phyloP scores from a whole-genome alignment of 2,888 invertebrate species.

The Plebejus argus region DNA sequence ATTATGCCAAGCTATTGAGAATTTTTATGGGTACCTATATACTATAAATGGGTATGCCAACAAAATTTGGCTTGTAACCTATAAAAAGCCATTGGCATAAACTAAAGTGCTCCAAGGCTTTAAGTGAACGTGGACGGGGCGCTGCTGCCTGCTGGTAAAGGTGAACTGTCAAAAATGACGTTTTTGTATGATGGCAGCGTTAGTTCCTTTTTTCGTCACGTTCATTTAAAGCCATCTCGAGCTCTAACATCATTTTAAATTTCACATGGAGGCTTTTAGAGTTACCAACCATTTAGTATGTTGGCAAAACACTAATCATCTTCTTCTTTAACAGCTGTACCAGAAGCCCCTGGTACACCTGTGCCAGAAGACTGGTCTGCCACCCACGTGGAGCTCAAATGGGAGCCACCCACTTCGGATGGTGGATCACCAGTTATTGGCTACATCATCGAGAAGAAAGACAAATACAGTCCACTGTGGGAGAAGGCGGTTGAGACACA shows the following conservation, averaged over 20 bases:
- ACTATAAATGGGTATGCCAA: too few species aligned
- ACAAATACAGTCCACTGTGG: slow-evolving; percentile 95
- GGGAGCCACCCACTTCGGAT: slow-evolving; percentile 93
- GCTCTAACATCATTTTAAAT: background rate
- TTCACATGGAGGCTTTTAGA: too few species aligned
- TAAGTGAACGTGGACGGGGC: too few species aligned
- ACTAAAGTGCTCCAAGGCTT: background rate
- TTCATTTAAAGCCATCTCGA: too few species aligned
- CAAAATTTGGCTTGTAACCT: too few species aligned
- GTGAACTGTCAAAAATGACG: too few species aligned
- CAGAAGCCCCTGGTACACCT: slow-evolving; percentile 94
- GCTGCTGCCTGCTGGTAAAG: too few species aligned
- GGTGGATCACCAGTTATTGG: slow-evolving; percentile 97
- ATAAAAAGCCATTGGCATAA: too few species aligned
- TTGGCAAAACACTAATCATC: background rate
- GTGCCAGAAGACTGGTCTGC: slow-evolving; percentile 96
- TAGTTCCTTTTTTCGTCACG: too few species aligned
- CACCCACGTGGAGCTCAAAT: slow-evolving; percentile 93
- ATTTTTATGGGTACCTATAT: too few species aligned
- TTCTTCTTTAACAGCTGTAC: slow-evolving; percentile 82
- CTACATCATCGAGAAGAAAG: slow-evolving; percentile 96
- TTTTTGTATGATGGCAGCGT: too few species aligned
- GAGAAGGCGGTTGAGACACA: slow-evolving; percentile 94
- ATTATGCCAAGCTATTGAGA: background rate
- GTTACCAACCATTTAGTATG: background rate